Percentiles rank a stretch among this genome's conserved stretches.
Evolutionary conservation across 2,888 invertebrate genomes (phyloP).

Genomic region (Aphodius sticticus): DNA sequence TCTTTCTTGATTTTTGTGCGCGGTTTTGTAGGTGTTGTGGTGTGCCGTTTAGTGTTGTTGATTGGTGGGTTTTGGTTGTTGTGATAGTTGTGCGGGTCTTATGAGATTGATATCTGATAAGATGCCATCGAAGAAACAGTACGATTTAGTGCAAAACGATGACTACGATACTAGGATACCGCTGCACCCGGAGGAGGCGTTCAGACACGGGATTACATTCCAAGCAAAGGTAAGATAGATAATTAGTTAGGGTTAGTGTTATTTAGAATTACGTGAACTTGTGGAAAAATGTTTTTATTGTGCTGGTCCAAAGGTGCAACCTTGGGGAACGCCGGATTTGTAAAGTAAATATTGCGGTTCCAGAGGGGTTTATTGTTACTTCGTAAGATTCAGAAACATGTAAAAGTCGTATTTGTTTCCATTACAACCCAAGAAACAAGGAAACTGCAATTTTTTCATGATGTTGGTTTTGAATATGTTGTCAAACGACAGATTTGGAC

Average conservation of each 20-base stretch:
- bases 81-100: conserved; percentile 11
- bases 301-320: neutral
- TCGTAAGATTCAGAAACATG: neutral
- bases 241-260: neutral
- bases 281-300: neutral
- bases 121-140: conserved; percentile 90
- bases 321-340: neutral
- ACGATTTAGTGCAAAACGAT: conserved; percentile 95
- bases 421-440: too few species aligned
- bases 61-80: conserved; percentile 5
- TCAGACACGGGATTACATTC: conserved; percentile 95
- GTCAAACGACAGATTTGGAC: too few species aligned
- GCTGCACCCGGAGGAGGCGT: conserved; percentile 96
- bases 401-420: too few species aligned
- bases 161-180: conserved; percentile 96
- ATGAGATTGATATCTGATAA: conserved; percentile 58
- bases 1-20: neutral
- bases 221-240: conserved; percentile 86
- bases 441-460: too few species aligned
- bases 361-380: too few species aligned
- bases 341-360: too few species aligned
- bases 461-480: too few species aligned
- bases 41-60: conserved; percentile 6
- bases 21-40: conserved; percentile 7
- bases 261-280: neutral